Percentiles rank a stretch among this genome's conserved stretches.
Evolutionary conservation across 2,113 vertebrate genomes (phyloP).

Genomic region (Trogon surrucura): DNA sequence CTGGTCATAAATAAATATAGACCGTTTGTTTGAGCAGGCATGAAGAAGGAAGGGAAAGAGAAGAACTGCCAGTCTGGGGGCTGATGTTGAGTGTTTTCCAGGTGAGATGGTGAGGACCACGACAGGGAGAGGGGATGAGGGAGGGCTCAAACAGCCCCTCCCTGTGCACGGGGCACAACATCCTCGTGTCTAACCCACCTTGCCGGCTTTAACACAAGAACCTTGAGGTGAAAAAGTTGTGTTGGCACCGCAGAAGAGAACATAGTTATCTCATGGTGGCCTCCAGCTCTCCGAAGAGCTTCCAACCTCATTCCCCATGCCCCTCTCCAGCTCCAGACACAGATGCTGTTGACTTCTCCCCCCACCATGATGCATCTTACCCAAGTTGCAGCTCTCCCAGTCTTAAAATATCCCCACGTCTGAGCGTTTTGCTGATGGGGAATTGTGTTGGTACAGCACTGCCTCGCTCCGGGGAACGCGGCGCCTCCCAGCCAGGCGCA

Average conservation of each 20-base stretch:
- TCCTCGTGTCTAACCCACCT: not conserved
- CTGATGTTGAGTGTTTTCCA: not conserved
- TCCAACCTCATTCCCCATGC: not conserved
- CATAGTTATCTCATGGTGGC: fast-evolving
- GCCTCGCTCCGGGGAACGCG: not conserved
- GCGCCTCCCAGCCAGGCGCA: not conserved
- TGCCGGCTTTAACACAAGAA: not conserved
- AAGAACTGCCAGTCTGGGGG: not conserved
- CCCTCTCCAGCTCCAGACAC: not conserved
- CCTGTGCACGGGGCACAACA: fast-evolving
- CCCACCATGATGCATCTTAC: not conserved
- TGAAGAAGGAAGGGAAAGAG: not conserved
- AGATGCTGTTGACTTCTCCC: not conserved
- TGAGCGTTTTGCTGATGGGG: not conserved
- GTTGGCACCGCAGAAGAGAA: not conserved
- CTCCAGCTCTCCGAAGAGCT: not conserved
- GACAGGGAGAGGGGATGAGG: fast-evolving
- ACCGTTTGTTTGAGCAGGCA: not conserved
- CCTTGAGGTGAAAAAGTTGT: not conserved
- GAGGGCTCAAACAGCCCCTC: not conserved
- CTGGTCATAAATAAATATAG: no score
- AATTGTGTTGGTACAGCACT: conserved; percentile 16
- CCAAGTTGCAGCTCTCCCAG: not conserved
- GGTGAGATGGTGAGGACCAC: not conserved
- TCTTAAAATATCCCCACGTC: not conserved